Evolutionary conservation across 2,888 invertebrate species (phyloP).

Genomic region (Scotopteryx bipunctaria): DNA sequence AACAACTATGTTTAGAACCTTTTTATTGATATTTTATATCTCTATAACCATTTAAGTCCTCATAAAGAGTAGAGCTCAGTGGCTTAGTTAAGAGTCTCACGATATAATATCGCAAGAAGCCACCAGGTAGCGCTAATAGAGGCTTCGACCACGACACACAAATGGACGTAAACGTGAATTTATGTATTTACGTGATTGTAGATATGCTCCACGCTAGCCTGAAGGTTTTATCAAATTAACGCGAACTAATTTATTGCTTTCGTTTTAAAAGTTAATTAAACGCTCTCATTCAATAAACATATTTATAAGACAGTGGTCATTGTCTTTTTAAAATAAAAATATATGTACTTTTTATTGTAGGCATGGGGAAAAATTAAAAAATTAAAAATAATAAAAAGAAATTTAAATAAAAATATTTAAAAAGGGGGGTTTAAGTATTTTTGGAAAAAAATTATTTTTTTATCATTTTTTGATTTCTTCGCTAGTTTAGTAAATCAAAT

Average conservation of each 20-base stretch:
- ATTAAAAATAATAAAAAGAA: too few species aligned
- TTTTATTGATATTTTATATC: not conserved
- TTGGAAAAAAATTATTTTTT: too few species aligned
- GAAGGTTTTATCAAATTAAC: slow-evolving; percentile 32
- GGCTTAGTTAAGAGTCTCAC: not conserved
- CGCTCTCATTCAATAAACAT: slow-evolving; percentile 10
- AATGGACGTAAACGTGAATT: slow-evolving; percentile 21
- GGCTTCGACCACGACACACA: not conserved
- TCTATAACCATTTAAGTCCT: not conserved
- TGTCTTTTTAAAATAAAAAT: too few species aligned
- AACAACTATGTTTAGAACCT: not conserved
- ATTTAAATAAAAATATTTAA: too few species aligned
- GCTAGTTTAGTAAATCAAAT: too few species aligned
- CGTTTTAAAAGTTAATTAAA: slow-evolving; percentile 20
- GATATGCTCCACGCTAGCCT: slow-evolving; percentile 19
- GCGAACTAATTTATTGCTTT: slow-evolving; percentile 27
- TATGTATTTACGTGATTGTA: slow-evolving; percentile 27
- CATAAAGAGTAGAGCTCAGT: slow-evolving; percentile 6
- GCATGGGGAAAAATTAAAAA: too few species aligned
- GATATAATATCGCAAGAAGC: slow-evolving; percentile 32
- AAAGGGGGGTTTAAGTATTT: too few species aligned
- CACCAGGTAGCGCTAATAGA: slow-evolving; percentile 53
- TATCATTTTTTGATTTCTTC: too few species aligned
- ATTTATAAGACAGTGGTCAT: not conserved
- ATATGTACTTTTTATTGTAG: too few species aligned